A percentile compares a stretch with the other conserved stretches of the same genome.
Conservation (phyloP, 2,113 vertebrate genomes). For the Grantiella picta region DNA sequence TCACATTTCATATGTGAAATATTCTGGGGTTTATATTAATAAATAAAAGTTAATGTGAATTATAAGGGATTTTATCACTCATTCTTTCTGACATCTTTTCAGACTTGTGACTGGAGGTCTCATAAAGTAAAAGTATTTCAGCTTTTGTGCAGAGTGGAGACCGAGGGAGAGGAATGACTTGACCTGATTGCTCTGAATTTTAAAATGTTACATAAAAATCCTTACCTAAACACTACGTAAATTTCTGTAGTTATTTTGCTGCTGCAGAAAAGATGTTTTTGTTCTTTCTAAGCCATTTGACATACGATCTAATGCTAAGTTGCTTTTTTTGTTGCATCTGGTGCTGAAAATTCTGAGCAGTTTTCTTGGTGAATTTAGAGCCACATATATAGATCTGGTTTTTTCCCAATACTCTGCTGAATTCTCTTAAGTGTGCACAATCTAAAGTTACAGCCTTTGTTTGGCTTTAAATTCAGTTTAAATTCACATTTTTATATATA, state of each 20-base stretch:
- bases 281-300: not conserved
- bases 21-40: not conserved
- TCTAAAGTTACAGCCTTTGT: not conserved
- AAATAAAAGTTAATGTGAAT: not conserved
- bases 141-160: not conserved
- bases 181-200: not conserved
- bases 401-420: not conserved
- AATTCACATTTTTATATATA: not conserved
- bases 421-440: not conserved
- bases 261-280: not conserved
- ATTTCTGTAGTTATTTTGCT: not conserved
- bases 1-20: not conserved
- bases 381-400: not conserved
- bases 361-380: not conserved
- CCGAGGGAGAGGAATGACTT: not conserved
- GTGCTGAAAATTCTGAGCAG: not conserved
- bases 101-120: not conserved
- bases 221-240: not conserved
- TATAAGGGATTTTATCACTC: not conserved
- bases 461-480: not conserved
- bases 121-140: not conserved
- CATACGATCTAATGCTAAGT: not conserved
- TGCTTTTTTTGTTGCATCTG: not conserved
- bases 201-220: not conserved
- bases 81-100: not conserved